A percentile compares a stretch with the other conserved stretches of the same genome.
Conservation (phyloP, 2,888 invertebrate genomes). For the Cerastoderma edule region DNA sequence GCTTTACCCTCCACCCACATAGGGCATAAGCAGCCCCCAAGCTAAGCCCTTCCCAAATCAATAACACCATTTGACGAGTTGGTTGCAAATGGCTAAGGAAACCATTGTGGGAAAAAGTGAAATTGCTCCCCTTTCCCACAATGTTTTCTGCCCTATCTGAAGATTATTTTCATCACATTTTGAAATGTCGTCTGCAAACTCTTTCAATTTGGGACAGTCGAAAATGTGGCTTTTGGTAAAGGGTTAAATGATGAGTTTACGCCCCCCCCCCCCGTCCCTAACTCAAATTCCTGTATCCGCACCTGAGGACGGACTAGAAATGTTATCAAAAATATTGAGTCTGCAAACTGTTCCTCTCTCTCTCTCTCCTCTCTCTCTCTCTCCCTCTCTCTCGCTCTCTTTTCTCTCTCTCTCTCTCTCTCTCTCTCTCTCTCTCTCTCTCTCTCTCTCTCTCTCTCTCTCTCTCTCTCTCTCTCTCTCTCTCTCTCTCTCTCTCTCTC, state of each 20-base stretch:
- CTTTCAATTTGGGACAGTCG: background rate
- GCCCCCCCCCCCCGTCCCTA: too few species aligned
- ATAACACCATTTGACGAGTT: too few species aligned
- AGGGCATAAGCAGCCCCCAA: too few species aligned
- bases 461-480: conserved; percentile 10
- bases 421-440: conserved; percentile 4
- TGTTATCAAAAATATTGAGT: background rate
- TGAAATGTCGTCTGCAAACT: background rate
- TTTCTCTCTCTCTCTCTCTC: background rate
- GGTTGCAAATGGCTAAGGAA: too few species aligned
- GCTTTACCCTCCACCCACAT: too few species aligned
- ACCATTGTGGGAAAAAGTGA: too few species aligned
- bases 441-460: conserved; percentile 11
- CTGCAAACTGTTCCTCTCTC: background rate
- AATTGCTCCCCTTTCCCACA: too few species aligned
- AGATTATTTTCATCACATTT: too few species aligned
- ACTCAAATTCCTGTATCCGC: too few species aligned
- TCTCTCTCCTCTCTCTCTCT: background rate
- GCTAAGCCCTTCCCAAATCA: too few species aligned
- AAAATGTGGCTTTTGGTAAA: background rate
- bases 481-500: conserved; percentile 7
- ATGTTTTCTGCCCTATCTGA: too few species aligned
- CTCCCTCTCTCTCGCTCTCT: background rate
- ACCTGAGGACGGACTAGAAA: background rate
- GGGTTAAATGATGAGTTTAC: background rate